Evolutionary conservation across 1,140 invertebrate genomes (phyloP), one percentile per base, ranked within the genome.

Genomic region (Rhizoglyphus robini): DNA sequence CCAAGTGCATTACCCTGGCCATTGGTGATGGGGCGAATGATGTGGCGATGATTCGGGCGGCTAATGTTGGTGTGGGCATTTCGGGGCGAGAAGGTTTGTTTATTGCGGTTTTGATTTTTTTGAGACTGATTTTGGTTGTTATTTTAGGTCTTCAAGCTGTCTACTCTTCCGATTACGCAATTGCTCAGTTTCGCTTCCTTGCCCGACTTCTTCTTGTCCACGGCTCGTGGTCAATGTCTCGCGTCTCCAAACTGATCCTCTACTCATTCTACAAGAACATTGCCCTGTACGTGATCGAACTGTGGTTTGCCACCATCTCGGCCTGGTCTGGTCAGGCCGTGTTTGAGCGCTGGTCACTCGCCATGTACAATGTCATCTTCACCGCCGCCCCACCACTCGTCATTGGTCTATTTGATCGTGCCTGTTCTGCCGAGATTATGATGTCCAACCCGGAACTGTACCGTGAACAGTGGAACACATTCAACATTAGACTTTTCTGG

Each of bases 241-340:
- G 96, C 68, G 88, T 97, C 79, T 94, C 89, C 77, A 98, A 98
- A 81, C 81, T 99, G 38, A 98, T 99, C 73, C 82, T 99, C 20
- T 99, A 99, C 79, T 96, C 91, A 69, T 99, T 98, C 77, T 97
- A 99, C 80, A 99, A 99, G 77, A 99, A 99, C 78, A 96, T 99
- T 73, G 97, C 94, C 76, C 81, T 99, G 0, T 99, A 98, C 77
- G 89, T 99, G 46, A 98, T 99, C 72, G 95, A 98, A 80, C 80
- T 99, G 46, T 99, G 95, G 95, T 99, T 97, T 79, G 94, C 94
- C 15, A 88, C 97, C 72, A 89, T 95, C 74, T 96, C 90, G 67
- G 95, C 90, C 67, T 99, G 94, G 89, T 94, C 90, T 46, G 96
- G 96, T 30, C 95, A 98, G 77, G 95, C 97, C 72, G 80, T 98